Evolutionary conservation across 2,113 vertebrate genomes (phyloP).

Genomic region (Leptobrachium leishanense): DNA sequence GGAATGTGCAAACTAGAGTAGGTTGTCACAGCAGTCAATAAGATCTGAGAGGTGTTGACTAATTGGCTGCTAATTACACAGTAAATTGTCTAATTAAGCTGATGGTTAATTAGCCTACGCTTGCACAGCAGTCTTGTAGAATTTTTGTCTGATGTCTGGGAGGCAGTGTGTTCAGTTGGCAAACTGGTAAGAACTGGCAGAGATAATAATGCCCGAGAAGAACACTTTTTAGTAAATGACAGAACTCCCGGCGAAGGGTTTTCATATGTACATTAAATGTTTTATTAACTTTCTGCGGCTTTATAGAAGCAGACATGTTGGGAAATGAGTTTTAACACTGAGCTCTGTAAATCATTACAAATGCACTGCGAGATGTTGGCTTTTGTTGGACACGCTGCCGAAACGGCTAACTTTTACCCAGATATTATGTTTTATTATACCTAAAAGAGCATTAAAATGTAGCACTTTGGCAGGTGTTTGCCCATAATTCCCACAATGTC

Average conservation of each 20-base stretch:
- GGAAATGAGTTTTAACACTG: constrained; percentile 49
- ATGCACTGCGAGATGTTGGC: not conserved
- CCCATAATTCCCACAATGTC: too few relatives aligned
- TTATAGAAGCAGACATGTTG: constrained; percentile 42
- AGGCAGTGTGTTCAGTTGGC: constrained; percentile 89
- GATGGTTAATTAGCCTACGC: constrained; percentile 91
- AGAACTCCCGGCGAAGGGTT: constrained; percentile 70
- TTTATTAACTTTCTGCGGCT: constrained; percentile 65
- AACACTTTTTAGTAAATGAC: constrained; percentile 69
- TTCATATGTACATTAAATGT: constrained; percentile 66
- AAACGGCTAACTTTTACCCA: not conserved
- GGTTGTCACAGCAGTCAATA: constrained; percentile 91
- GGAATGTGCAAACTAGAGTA: constrained; percentile 77
- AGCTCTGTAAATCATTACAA: constrained; percentile 51
- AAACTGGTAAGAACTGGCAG: constrained; percentile 82
- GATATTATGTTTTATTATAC: not conserved
- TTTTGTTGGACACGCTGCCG: not conserved
- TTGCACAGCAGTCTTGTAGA: constrained; percentile 88
- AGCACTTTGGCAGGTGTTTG: not conserved
- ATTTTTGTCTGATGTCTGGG: constrained; percentile 83
- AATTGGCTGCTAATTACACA: constrained; percentile 97
- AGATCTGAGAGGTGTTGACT: constrained; percentile 90
- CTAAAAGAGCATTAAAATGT: not conserved
- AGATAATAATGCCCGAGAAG: constrained; percentile 71
- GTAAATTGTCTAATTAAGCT: constrained; percentile 97